phyloP scores from a whole-genome alignment of 2,797 vertebrate species.

The Nannoperca australis region DNA sequence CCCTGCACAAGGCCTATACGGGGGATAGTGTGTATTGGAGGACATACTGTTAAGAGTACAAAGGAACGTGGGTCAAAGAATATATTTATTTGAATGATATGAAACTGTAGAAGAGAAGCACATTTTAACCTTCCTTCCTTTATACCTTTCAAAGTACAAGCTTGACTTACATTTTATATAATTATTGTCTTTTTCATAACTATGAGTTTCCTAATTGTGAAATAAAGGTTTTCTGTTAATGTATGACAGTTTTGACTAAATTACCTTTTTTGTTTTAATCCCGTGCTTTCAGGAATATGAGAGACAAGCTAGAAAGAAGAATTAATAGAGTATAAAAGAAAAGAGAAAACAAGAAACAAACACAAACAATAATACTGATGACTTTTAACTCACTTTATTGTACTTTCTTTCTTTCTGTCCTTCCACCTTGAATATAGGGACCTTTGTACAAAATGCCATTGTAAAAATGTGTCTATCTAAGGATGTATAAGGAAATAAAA shows the following conservation, averaged over 20 bases:
- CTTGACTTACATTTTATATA: not conserved
- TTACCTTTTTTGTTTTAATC: not conserved
- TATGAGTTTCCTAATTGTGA: no score
- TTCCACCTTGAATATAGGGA: not conserved
- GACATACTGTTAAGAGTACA: not conserved
- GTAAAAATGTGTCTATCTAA: no score
- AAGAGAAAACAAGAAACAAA: not conserved
- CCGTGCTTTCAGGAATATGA: not conserved
- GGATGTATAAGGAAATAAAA: not conserved
- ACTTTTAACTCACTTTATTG: not conserved
- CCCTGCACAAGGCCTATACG: not conserved
- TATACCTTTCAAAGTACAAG: not conserved
- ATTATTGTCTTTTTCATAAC: not conserved
- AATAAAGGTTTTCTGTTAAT: not conserved
- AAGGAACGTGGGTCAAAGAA: no score
- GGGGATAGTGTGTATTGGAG: not conserved
- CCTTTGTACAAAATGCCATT: not conserved
- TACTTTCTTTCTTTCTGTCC: not conserved
- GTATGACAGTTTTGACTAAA: no score
- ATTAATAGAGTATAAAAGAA: not conserved
- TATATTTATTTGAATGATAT: not conserved
- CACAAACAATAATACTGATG: not conserved
- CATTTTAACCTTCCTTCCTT: not conserved
- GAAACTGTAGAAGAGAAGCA: not conserved
- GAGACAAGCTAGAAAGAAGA: not conserved